Evolutionary conservation across 2,888 invertebrate genomes (phyloP), one percentile per base, ranked within the genome.

Genomic region (Napeogenes sylphis): DNA sequence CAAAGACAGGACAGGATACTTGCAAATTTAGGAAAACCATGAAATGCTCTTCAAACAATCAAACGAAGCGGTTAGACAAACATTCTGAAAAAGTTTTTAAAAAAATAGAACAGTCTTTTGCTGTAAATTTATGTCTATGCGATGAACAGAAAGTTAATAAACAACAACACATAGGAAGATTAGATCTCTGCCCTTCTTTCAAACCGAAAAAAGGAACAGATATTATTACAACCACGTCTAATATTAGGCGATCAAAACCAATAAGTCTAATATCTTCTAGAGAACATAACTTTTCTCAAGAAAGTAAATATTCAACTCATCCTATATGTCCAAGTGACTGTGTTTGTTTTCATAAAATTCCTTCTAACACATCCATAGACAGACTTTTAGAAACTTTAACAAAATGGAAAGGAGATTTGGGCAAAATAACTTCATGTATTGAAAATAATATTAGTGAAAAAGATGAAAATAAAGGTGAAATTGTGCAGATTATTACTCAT

Each of bases 41-140:
- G 53, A 62, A 47, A 59, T 58, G 58, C 5, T 62, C 55, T 42
- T 53, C n/a, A 35, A 59, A 62, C 51, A 64, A 59, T 45, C 63
- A 60, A 53, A 47, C 33, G 57, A 55, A 63, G 32, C 55, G 59
- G 42, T 47, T 63, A 6, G 65, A 66, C 12, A 72, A 69, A 60
- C 56, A 58, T 42, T 42, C 62, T 14, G 65, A 62, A n/a, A 70
- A 68, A 67, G 3, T 58, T 6, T 66, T 68, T 33, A 73, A 69
- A 59, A 76, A 70, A 62, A 59, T 61, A 21, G 67, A 63, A 35
- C 80, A 81, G 57, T 71, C 80, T 4, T 87, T 78, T 71, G 80
- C 87, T 55, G 83, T 88, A 2, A 87, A 88, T 67, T 62, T 87
- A 62, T 90, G 90, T 71, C 70, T 90, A 54, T 87, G 82, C 68